Evolutionary conservation across 2,797 vertebrate species (phyloP).

Genomic region (Rhadinocentrus ornatus): DNA sequence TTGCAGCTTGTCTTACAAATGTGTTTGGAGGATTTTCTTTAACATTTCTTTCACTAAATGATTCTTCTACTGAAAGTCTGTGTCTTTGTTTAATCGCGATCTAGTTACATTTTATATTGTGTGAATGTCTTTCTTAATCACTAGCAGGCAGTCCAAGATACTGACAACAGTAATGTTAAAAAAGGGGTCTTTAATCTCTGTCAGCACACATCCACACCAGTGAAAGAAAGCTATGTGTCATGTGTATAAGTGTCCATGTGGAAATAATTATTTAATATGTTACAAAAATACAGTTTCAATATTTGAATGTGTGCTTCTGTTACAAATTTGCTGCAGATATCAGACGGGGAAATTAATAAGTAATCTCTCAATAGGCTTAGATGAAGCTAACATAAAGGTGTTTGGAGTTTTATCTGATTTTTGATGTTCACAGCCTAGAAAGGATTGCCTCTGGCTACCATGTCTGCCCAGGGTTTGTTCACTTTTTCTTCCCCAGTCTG

Average conservation of each 20-base stretch:
- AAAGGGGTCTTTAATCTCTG: neutral
- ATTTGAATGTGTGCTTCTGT: conserved; percentile 17
- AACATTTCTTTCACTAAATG: conserved; percentile 12
- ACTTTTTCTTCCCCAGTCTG: neutral
- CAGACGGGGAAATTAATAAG: conserved; percentile 1
- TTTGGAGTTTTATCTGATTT: conserved; percentile 8
- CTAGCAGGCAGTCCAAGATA: conserved; percentile 1
- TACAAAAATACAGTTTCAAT: conserved; percentile 17
- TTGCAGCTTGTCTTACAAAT: conserved; percentile 40
- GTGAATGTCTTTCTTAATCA: conserved; percentile 17
- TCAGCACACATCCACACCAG: neutral
- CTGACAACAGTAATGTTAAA: conserved; percentile 35
- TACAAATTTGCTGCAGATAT: conserved; percentile 34
- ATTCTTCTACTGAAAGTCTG: conserved; percentile 10
- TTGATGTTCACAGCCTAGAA: conserved; percentile 15
- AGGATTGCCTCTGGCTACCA: conserved; percentile 29
- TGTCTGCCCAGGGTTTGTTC: conserved; percentile 7
- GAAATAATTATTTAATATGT: conserved; percentile 35
- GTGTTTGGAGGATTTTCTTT: conserved; percentile 14
- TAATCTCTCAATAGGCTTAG: neutral
- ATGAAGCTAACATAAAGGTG: conserved; percentile 12
- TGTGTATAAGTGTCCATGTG: conserved; percentile 15
- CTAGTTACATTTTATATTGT: conserved; percentile 60
- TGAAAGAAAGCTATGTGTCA: conserved; percentile 13
- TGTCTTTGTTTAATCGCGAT: conserved; percentile 46